Evolutionary conservation across 1,140 invertebrate genomes (phyloP).

Genomic region (Drosophila hydei): DNA sequence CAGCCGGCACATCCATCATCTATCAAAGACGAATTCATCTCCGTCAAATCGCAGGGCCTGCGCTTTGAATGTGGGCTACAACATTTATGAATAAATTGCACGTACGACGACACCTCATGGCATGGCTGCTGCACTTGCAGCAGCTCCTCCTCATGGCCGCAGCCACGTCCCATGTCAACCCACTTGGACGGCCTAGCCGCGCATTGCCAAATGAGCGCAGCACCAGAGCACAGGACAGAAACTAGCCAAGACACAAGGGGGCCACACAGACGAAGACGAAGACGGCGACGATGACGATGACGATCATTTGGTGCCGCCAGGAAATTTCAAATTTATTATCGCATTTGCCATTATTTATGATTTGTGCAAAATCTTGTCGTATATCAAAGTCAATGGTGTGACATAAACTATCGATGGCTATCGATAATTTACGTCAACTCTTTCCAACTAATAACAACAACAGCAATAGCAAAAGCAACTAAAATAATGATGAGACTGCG

Average conservation of each 20-base stretch:
- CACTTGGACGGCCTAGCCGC: conserved; percentile 44
- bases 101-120: conserved; percentile 52
- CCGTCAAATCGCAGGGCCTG: conserved; percentile 69
- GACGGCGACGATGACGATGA: conserved; percentile 19
- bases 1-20: conserved; percentile 82
- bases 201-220: conserved; percentile 37
- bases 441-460: conserved; percentile 41
- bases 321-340: conserved; percentile 78
- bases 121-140: conserved; percentile 1
- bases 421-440: conserved; percentile 66
- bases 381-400: conserved; percentile 73
- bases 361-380: conserved; percentile 69
- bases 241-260: neutral
- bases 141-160: conserved; percentile 15
- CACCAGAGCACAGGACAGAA: neutral
- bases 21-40: conserved; percentile 83
- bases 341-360: conserved; percentile 77
- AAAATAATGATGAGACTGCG: conserved; percentile 47
- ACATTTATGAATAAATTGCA: conserved; percentile 83
- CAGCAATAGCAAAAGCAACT: conserved; percentile 14
- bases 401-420: conserved; percentile 67
- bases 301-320: conserved; percentile 68
- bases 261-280: conserved; percentile 21
- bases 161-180: conserved; percentile 35
- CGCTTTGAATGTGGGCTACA: conserved; percentile 74